Conservation (phyloP, 2,888 invertebrate genomes). For the Oscheius sp. region DNA sequence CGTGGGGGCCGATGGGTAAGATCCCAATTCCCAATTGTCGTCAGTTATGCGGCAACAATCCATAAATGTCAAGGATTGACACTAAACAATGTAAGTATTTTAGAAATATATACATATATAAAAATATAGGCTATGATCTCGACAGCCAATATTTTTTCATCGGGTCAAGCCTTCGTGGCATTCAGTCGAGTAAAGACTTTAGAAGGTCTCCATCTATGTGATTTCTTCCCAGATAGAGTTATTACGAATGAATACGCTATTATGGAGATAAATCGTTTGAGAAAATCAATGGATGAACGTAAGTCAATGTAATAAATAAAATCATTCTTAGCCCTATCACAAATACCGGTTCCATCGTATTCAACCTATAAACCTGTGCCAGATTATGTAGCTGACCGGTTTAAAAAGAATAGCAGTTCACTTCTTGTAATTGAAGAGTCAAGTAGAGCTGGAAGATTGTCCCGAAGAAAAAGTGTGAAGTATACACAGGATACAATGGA, state of each 20-base stretch:
- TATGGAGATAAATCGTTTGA: not conserved
- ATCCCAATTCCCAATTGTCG: not conserved
- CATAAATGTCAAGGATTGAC: not conserved
- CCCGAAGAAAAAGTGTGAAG: no score
- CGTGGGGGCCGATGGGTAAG: not conserved
- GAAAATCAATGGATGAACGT: not conserved
- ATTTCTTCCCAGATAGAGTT: not conserved
- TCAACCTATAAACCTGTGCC: not conserved
- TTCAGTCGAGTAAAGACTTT: not conserved
- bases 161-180: not conserved
- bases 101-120: no score
- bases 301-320: no score
- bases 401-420: no score
- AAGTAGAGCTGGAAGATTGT: no score
- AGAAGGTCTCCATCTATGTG: not conserved
- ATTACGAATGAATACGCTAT: not conserved
- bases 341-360: no score
- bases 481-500: no score
- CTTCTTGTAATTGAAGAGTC: no score
- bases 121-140: no score
- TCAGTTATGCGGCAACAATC: not conserved
- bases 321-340: no score
- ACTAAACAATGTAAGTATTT: not conserved
- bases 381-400: not conserved
- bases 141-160: not conserved